These are phyloP conservation scores for Merluccius polli DNA, from an alignment of 2,797 vertebrate genomes.

Conservation along the genomic window DNA sequence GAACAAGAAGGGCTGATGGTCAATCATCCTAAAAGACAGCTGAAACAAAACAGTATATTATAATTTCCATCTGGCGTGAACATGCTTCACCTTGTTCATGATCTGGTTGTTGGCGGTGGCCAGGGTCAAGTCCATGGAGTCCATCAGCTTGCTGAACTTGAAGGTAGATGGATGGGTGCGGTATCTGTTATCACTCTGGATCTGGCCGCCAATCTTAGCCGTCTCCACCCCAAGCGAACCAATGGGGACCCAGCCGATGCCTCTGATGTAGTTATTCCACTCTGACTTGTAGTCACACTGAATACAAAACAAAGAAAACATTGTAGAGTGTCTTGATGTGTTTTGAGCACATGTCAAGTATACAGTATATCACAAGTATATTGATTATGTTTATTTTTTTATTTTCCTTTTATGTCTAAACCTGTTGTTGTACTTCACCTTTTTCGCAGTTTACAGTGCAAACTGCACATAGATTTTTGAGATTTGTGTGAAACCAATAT, in stretches of 20 bases:
- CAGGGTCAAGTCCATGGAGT: constrained; percentile 85
- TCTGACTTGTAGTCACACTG: constrained; percentile 88
- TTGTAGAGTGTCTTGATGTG: background rate
- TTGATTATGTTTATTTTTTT: no score
- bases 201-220: constrained; percentile 80
- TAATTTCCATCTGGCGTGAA: constrained; percentile 1
- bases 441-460: no score
- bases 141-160: constrained; percentile 81
- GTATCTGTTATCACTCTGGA: constrained; percentile 81
- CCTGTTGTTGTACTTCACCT: no score
- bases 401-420: no score
- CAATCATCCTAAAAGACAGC: background rate
- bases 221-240: constrained; percentile 85
- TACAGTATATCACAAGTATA: background rate
- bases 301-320: background rate
- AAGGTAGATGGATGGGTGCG: constrained; percentile 80
- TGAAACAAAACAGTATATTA: background rate
- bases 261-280: constrained; percentile 72
- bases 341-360: background rate
- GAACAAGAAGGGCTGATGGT: background rate
- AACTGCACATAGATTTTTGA: no score
- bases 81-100: constrained; percentile 72
- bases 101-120: constrained; percentile 85
- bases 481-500: background rate
- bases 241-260: constrained; percentile 82